Percentiles rank a stretch among this genome's conserved stretches.
These are phyloP conservation scores for Diaprepes abbreviatus DNA, from an alignment of 2,888 invertebrate species.

Conservation along the genomic window DNA sequence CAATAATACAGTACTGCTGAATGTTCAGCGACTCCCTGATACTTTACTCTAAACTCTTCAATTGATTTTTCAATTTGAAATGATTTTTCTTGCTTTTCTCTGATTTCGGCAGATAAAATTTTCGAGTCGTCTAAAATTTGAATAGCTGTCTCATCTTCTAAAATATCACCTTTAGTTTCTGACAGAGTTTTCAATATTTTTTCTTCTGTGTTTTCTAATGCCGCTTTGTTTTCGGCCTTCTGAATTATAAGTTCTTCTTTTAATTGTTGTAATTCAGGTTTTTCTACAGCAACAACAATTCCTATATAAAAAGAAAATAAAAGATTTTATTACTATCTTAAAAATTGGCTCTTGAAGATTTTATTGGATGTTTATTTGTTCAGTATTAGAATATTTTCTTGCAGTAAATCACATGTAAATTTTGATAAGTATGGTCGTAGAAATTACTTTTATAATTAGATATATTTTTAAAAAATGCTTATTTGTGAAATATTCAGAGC, in stretches of 20 bases:
- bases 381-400: no score
- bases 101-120: constrained; percentile 83
- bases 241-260: constrained; percentile 84
- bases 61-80: constrained; percentile 83
- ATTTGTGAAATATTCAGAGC: no score
- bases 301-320: constrained; percentile 66
- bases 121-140: constrained; percentile 90
- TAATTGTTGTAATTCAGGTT: constrained; percentile 86
- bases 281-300: constrained; percentile 87
- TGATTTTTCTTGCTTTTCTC: constrained; percentile 84
- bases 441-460: no score
- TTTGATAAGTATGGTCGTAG: no score
- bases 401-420: no score
- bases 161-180: constrained; percentile 86
- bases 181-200: constrained; percentile 88
- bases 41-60: constrained; percentile 81
- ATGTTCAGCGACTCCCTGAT: constrained; percentile 83
- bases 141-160: constrained; percentile 93
- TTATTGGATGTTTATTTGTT: no score
- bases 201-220: constrained; percentile 88
- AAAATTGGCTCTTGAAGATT: no score
- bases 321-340: no score
- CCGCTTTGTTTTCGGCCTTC: constrained; percentile 84
- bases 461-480: no score
- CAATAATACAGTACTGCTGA: constrained; percentile 87